Percentiles rank a stretch among this genome's conserved stretches.
These are phyloP conservation scores for Lytechinus pictus DNA, from an alignment of 35 echinoderm and acorn worm genomes.

Conservation along the genomic window DNA sequence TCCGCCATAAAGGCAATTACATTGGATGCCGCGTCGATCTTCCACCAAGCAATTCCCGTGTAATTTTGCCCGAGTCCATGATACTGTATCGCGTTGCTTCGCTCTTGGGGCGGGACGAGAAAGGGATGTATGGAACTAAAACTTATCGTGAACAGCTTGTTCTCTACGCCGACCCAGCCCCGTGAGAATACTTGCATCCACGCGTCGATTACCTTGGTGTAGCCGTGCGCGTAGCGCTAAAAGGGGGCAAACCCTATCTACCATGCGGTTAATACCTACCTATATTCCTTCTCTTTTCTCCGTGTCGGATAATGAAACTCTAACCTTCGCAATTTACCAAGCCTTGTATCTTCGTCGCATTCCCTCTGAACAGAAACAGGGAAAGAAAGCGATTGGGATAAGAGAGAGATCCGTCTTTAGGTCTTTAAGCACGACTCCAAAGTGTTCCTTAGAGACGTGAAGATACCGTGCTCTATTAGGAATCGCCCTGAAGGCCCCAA, in stretches of 20 bases:
- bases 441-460: not conserved
- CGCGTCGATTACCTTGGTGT: constrained; percentile 33
- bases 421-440: not conserved
- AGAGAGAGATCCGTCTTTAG: not conserved
- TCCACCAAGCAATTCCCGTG: not conserved
- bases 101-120: not conserved
- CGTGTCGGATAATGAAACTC: constrained; percentile 41
- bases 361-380: not conserved
- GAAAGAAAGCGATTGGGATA: not conserved
- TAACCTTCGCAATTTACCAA: constrained; percentile 23
- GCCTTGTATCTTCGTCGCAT: constrained; percentile 29
- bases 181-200: constrained; percentile 8
- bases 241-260: not conserved
- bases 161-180: constrained; percentile 19
- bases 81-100: constrained; percentile 17
- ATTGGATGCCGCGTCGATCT: not conserved
- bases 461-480: constrained; percentile 46
- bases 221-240: not conserved
- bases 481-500: not conserved
- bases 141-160: constrained; percentile 33
- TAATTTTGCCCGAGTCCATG: constrained; percentile 15
- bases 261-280: not conserved
- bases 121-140: not conserved
- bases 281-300: not conserved
- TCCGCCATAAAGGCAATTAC: constrained; percentile 38